Base-by-base conservation (phyloP, 2,888 invertebrate species). In the Troglohyphantes excavatus region DNA sequence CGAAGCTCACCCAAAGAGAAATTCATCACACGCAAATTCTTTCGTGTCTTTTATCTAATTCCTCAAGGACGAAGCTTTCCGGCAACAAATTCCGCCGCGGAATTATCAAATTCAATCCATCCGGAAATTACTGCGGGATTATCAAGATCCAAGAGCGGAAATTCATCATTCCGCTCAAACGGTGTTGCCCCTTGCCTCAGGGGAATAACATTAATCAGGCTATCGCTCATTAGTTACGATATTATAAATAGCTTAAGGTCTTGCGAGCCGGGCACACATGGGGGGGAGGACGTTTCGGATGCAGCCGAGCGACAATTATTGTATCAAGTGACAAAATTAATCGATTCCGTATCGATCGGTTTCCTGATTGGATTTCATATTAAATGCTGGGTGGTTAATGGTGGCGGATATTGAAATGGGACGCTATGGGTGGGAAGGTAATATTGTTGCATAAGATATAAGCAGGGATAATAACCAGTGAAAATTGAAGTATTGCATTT, bases 51-150 rank as follows among this genome's bases (percentile, higher is more conserved):
- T n/a, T 53, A 53, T 53, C 53, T 17, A n/a, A 13, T 53, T 53
- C 53, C 53, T 53, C 6, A 5, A 53, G n/a, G 53, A n/a, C 13
- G 1, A n/a, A n/a, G 33, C 33, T 7, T 46, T 17, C 17, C 46
- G 46, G 46, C 17, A 7, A 13, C 46, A 46, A 53, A 53, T 53
- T 53, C 13, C n/a, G 53, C 53, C 53, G 13, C 53, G 53, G 17
- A n/a, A 53, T 53, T 53, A 53, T 53, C 53, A 53, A 53, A 53
- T 53, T 53, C 53, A 53, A 53, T 53, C 53, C 53, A 53, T 53
- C 53, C 53, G 53, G 53, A 53, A 53, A 53, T 53, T 53, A 53
- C 53, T 53, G 53, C 53, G 53, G 53, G 53, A 53, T 53, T 53
- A 53, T 53, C 53, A 53, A 53, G 53, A 53, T 53, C 53, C 53